phyloP scores from a whole-genome alignment of 2,888 invertebrate species.

The Yponomeuta plumbellus region DNA sequence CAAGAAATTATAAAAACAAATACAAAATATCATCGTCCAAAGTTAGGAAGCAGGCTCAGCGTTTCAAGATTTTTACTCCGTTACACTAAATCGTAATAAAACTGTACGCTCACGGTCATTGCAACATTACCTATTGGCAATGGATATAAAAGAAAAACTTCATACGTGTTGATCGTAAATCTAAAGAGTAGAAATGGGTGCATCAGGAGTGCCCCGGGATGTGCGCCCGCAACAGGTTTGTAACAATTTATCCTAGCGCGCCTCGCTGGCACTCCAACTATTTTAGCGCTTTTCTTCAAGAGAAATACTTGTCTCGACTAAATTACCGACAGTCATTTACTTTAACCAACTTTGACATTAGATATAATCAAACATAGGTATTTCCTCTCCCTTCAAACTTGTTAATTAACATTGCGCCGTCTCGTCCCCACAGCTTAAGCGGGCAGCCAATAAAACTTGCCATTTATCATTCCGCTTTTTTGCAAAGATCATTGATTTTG shows the following conservation, averaged over 20 bases:
- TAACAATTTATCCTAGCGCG: slow-evolving; percentile 5
- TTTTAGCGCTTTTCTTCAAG: slow-evolving; percentile 3
- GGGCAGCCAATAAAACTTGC: background rate
- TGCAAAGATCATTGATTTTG: background rate
- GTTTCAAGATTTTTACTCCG: too few species aligned
- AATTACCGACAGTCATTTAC: background rate
- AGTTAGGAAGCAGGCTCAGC: too few species aligned
- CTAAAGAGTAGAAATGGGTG: background rate
- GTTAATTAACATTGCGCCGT: background rate
- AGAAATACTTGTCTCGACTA: background rate
- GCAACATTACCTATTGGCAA: too few species aligned
- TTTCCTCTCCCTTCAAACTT: background rate
- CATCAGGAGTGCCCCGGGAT: background rate
- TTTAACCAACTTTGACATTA: background rate
- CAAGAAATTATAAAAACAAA: too few species aligned
- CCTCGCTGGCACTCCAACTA: background rate
- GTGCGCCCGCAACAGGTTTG: slow-evolving; percentile 3
- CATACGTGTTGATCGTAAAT: background rate
- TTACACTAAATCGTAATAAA: too few species aligned
- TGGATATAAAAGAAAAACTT: background rate
- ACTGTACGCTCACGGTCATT: too few species aligned
- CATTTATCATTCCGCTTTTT: background rate
- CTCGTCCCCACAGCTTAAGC: background rate
- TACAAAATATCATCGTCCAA: too few species aligned
- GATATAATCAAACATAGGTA: background rate